Base-by-base conservation (phyloP, 2,113 vertebrate genomes). In the Eolophus roseicapilla region DNA sequence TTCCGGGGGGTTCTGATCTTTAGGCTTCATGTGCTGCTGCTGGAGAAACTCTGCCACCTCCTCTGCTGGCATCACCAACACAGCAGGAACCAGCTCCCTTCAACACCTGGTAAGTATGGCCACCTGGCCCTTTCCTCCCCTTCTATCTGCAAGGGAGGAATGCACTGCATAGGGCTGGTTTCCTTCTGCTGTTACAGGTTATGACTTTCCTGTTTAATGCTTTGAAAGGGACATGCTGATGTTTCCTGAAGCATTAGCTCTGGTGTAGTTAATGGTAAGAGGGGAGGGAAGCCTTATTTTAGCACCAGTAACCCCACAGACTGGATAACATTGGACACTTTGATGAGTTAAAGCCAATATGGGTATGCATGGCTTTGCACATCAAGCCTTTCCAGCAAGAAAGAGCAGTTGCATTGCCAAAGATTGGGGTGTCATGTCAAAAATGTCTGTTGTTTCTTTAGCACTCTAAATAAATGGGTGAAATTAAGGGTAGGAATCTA, bases 151-250 rank as follows among this genome's bases (percentile, higher is more conserved):
- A 47, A 65, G 63, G 43, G 39, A 73, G 35, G 39, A 52, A 49
- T 1, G 5, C 7, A 3, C 21, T 0, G 0, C 24, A 6, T 15
- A 23, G 13, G 67, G 37, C 50, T 57, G 49, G 21, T 44, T 67
- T 46, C 33, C 29, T 44, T 20, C 60, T 84, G 73, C 37, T 2
- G 0, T 43, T 39, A n/a, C 9, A n/a, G 35, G 13, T 46, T 7
- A 29, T 25, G 39, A 0, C 29, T 83, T 81, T 29, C 24, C 55
- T 23, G 7, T 55, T 39, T 37, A 37, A 23, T 59, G 11, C 25
- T 50, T 74, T 74, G 49, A 68, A 71, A 68, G 11, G 81, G 39
- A 17, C 2, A 0, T 28, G 59, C 57, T 88, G 59, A 11, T 64
- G 47, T 65, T 85, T 59, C 39, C 60, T 2, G 21, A 17, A 41